A percentile compares a stretch with the other conserved stretches of the same genome.
Conservation (phyloP, 2,888 invertebrate species). For the Yponomeuta sedellus region DNA sequence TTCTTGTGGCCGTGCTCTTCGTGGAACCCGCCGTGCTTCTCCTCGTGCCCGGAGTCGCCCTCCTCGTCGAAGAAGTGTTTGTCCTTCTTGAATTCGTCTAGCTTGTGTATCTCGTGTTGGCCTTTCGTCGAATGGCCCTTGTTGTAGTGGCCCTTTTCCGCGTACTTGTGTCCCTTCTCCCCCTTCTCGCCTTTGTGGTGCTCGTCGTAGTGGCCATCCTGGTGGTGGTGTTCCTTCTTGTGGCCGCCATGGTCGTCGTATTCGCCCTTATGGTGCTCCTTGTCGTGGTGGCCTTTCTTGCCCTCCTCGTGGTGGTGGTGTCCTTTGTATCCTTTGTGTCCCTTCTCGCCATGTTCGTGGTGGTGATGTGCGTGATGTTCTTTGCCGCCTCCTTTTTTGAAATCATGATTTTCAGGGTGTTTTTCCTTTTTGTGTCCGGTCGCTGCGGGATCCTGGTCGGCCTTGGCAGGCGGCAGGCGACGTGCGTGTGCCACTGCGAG, state of each 20-base stretch:
- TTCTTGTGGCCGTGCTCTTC: conserved; percentile 89
- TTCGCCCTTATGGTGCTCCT: conserved; percentile 79
- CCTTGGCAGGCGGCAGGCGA: conserved; percentile 36
- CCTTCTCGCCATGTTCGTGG: conserved; percentile 81
- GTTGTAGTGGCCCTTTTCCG: conserved; percentile 84
- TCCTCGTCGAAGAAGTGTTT: conserved; percentile 92
- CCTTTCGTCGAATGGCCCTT: conserved; percentile 92
- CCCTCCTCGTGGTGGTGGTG: conserved; percentile 82
- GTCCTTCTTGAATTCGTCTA: conserved; percentile 90
- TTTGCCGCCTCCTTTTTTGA: conserved; percentile 80
- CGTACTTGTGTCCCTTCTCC: conserved; percentile 80
- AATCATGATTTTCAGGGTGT: conserved; percentile 64
- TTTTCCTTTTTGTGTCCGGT: conserved; percentile 67
- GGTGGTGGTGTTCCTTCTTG: conserved; percentile 79
- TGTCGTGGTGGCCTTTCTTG: conserved; percentile 84
- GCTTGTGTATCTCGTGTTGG: conserved; percentile 89
- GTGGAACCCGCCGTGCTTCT: conserved; percentile 87
- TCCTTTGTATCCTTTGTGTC: conserved; percentile 83
- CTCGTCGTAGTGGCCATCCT: conserved; percentile 79
- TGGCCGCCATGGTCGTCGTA: conserved; percentile 79
- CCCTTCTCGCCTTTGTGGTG: conserved; percentile 81
- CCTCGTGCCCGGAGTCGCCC: conserved; percentile 87
- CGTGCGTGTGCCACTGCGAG: conserved; percentile 44
- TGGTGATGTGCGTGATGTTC: conserved; percentile 81
- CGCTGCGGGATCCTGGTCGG: conserved; percentile 58